Percentiles rank a stretch among this genome's conserved stretches.
Conservation (phyloP, 2,888 invertebrate species). For the Bimastos eiseni region DNA sequence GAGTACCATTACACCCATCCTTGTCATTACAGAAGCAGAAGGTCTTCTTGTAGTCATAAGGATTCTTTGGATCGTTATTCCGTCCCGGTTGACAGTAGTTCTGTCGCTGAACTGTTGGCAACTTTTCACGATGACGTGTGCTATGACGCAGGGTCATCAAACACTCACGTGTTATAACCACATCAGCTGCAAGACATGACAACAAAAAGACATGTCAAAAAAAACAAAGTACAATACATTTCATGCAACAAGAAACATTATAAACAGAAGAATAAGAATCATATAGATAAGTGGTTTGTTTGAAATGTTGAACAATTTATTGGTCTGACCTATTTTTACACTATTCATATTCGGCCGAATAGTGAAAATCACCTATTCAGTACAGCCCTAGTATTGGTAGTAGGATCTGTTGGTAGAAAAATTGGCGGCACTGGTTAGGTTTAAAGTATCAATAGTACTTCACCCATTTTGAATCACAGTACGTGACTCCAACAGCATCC, state of each 20-base stretch:
- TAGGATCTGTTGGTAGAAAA: too few relatives aligned
- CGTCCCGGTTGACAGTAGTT: conserved; percentile 59
- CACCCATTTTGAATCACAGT: background rate
- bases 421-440: background rate
- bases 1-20: conserved; percentile 59
- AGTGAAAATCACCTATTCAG: too few relatives aligned
- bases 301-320: too few relatives aligned
- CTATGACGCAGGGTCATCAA: conserved; percentile 53
- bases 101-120: conserved; percentile 60
- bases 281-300: too few relatives aligned
- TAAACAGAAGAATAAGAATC: background rate
- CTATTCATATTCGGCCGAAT: too few relatives aligned
- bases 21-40: conserved; percentile 63
- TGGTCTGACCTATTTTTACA: too few relatives aligned
- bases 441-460: background rate
- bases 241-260: background rate
- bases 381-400: too few relatives aligned
- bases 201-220: too few relatives aligned
- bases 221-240: background rate
- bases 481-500: background rate
- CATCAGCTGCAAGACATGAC: conserved; percentile 58
- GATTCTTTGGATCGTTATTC: conserved; percentile 56
- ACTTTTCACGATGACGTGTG: conserved; percentile 53
- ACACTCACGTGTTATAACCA: conserved; percentile 58
- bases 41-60: conserved; percentile 49